Evolutionary conservation across 2,888 invertebrate genomes (phyloP).

Genomic region (Congeria kusceri): DNA sequence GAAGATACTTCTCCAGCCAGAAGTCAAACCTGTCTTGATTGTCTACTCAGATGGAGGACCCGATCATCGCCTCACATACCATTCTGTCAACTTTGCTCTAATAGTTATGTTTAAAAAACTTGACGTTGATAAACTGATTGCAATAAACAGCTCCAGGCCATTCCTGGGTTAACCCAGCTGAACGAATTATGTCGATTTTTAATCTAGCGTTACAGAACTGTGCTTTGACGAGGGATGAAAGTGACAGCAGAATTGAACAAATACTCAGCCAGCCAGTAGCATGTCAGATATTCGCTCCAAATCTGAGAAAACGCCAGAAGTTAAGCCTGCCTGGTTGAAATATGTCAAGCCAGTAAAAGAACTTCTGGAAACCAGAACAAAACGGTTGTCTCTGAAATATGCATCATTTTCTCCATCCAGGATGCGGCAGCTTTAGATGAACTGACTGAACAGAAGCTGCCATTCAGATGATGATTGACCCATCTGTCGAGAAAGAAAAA

Average conservation of each 20-base stretch:
- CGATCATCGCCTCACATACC: constrained; percentile 30
- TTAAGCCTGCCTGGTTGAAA: no score
- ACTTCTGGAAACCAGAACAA: no score
- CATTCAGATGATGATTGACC: no score
- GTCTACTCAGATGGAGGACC: constrained; percentile 42
- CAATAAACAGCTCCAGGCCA: constrained; percentile 61
- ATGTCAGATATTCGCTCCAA: no score
- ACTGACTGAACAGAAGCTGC: no score
- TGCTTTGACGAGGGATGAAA: constrained; percentile 40
- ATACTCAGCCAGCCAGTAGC: no score
- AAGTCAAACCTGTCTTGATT: constrained; percentile 13
- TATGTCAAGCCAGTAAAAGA: no score
- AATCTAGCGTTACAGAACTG: constrained; percentile 61
- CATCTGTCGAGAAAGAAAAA: no score
- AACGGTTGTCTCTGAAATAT: no score
- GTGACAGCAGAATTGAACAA: constrained; percentile 37
- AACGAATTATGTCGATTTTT: constrained; percentile 56
- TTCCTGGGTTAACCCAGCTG: constrained; percentile 56
- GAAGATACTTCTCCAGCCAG: constrained; percentile 5
- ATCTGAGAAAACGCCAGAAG: no score
- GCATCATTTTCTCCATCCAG: no score
- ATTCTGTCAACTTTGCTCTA: constrained; percentile 24
- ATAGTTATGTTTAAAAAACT: constrained; percentile 29
- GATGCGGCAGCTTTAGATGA: no score
- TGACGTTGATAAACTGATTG: constrained; percentile 26